Conservation (phyloP, 2,113 vertebrate genomes). For the Gambusia affinis region DNA sequence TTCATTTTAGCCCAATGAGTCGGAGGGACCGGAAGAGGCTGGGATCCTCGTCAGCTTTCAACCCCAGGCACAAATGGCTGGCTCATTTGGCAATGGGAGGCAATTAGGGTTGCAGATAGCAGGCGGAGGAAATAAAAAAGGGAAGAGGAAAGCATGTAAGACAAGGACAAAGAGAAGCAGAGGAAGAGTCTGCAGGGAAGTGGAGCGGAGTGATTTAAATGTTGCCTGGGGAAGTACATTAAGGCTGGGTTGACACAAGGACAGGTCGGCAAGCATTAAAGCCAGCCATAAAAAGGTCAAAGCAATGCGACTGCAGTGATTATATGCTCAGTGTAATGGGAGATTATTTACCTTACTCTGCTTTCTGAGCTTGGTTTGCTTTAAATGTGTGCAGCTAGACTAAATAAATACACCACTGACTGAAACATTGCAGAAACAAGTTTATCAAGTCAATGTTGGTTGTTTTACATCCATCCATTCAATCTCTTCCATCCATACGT, state of each 20-base stretch:
- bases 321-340: slow-evolving; percentile 35
- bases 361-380: slow-evolving; percentile 20
- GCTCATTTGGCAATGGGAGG: slow-evolving; percentile 62
- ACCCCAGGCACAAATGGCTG: slow-evolving; percentile 55
- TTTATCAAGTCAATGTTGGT: not conserved
- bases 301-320: slow-evolving; percentile 30
- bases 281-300: slow-evolving; percentile 44
- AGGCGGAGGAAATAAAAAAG: slow-evolving; percentile 30
- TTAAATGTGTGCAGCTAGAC: not conserved
- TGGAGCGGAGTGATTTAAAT: slow-evolving; percentile 62
- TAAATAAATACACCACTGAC: not conserved
- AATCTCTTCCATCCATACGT: too few relatives aligned
- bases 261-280: slow-evolving; percentile 56
- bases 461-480: too few relatives aligned
- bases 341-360: slow-evolving; percentile 33
- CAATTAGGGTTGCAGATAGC: slow-evolving; percentile 65
- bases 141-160: slow-evolving; percentile 22
- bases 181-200: slow-evolving; percentile 36
- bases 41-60: slow-evolving; percentile 55
- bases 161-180: slow-evolving; percentile 41
- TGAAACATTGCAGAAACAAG: not conserved
- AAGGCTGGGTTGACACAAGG: slow-evolving; percentile 66
- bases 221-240: slow-evolving; percentile 59
- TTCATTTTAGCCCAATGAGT: slow-evolving; percentile 43
- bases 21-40: slow-evolving; percentile 22